A percentile compares a stretch with the other conserved stretches of the same genome.
Evolutionary conservation across 2,888 invertebrate species (phyloP).

Genomic region (Stenichneumon culpator): DNA sequence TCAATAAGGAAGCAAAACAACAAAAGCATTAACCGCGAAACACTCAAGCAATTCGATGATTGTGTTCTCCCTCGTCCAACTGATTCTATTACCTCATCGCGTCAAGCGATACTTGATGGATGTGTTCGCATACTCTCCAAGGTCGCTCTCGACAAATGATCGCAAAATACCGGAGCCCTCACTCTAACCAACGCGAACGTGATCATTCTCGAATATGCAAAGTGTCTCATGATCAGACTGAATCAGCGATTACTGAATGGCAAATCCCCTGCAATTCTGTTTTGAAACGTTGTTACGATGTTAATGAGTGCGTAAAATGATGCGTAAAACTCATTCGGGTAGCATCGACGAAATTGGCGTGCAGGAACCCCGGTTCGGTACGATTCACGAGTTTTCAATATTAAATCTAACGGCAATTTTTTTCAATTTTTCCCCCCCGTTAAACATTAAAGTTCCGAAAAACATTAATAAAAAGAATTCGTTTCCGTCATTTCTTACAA

Average conservation of each 20-base stretch:
- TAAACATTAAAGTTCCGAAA: not conserved
- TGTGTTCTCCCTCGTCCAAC: not conserved
- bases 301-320: no score
- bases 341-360: not conserved
- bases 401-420: not conserved
- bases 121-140: not conserved
- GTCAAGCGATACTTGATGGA: not conserved
- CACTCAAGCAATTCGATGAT: not conserved
- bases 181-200: not conserved
- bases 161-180: not conserved
- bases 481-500: no score
- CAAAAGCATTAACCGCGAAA: not conserved
- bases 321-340: not conserved
- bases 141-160: not conserved
- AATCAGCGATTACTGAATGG: slow-evolving; percentile 11
- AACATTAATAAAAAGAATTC: not conserved
- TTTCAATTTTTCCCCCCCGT: no score
- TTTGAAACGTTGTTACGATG: no score
- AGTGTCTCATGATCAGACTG: not conserved
- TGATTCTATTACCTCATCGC: slow-evolving; percentile 14
- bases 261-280: no score
- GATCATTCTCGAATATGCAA: not conserved
- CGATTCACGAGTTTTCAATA: not conserved
- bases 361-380: not conserved
- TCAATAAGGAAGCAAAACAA: not conserved